Base-by-base conservation (phyloP, 2,113 vertebrate genomes). In the Dolichotis patagonum region DNA sequence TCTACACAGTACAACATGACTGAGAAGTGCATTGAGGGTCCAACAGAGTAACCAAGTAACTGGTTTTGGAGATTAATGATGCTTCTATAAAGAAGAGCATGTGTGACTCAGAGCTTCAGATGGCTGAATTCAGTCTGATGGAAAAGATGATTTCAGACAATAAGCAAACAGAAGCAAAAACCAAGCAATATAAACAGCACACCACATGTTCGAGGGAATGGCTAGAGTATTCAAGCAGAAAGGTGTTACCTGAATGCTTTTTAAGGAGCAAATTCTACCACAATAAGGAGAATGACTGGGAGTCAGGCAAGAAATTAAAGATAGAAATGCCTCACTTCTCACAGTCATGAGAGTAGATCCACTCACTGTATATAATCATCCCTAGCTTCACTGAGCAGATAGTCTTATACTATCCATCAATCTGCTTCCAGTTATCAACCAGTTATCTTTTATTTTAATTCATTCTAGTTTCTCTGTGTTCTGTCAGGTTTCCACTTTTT, bases 61-160 rank as follows among this genome's bases (percentile, higher is more conserved):
- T 69, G 6, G 12, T 73, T 69, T 71, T 84, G 13, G 58, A 93
- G 71, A 49, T 38, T 11, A 41, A 19, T 43, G 38, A 30, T 30
- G 13, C 28, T 14, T 32, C 85, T 63, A 43, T 56, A 26, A 69
- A 81, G 63, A 71, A 78, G 26, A 80, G 19, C 22, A 2, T 22
- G 12, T 69, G 10, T 77, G 63, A 52, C 7, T 75, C 65, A 62
- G 78, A 63, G 71, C 71, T 52, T 96, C 65, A 19, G 3, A 4
- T 20, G 24, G 52, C 81, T 43, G 73, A 32, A 91, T 52, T 78
- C 54, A 41, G 32, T 65, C 78, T 52, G 16, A 38, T 41, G 19
- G 46, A 88, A 92, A 87, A 69, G 28, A 75, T 69, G 41, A 81
- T 92, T 93, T 81, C 92, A 67, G 11, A 85, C 80, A 88, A 69